A percentile compares a stretch with the other conserved stretches of the same genome.
Conservation (phyloP, 2,888 invertebrate species). For the Agrotis segetum region DNA sequence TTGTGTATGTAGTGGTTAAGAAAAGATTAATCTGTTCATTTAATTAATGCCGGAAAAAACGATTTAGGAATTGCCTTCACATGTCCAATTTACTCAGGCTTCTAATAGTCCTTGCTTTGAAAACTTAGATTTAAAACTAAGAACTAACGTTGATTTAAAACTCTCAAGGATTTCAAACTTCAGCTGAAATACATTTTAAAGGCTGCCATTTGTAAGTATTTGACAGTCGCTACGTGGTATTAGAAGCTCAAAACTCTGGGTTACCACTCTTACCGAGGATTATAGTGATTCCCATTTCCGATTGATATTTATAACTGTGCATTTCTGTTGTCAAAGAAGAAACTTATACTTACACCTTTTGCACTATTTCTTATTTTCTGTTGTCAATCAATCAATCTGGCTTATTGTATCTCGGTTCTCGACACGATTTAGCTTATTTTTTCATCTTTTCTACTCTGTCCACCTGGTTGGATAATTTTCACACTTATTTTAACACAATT, state of each 20-base stretch:
- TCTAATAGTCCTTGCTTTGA: not conserved
- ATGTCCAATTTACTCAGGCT: not conserved
- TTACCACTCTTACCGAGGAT: too few relatives aligned
- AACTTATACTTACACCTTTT: not conserved
- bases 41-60: not conserved
- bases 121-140: too few relatives aligned
- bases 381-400: slow-evolving; percentile 13
- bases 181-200: not conserved
- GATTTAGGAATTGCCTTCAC: not conserved
- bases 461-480: slow-evolving; percentile 17
- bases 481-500: slow-evolving; percentile 19
- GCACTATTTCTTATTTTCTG: not conserved
- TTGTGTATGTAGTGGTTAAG: not conserved
- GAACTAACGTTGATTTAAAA: not conserved
- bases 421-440: not conserved
- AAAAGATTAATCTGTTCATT: slow-evolving; percentile 3
- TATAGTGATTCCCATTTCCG: not conserved
- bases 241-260: too few relatives aligned
- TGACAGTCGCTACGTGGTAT: too few relatives aligned
- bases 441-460: not conserved
- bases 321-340: not conserved
- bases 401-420: not conserved
- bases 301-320: not conserved
- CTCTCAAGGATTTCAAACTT: too few relatives aligned
- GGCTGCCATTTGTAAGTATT: too few relatives aligned